Base-by-base conservation (phyloP, 2,797 vertebrate species). In the Artibeus lituratus region DNA sequence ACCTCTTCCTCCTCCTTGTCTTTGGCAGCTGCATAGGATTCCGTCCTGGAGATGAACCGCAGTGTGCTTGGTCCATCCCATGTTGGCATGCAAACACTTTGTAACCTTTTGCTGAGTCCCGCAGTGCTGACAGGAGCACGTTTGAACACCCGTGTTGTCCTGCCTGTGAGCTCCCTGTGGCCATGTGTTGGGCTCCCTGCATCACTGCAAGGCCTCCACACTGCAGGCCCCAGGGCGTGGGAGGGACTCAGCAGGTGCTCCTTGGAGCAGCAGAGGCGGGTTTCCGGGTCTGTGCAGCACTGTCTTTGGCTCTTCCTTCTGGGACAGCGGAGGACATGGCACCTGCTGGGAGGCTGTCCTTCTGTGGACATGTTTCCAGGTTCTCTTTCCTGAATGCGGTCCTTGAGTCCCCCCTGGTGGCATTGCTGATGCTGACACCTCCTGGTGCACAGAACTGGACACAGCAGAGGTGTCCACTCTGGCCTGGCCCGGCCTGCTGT, bases 221-320 rank as follows among this genome's bases (percentile, higher is more conserved):
- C 62, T 65, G 42, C 4, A 3, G 14, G 24, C 51, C 22, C 26
- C 42, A 11, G 9, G 3, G 14, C 6, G 0, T 3, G 10, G 22
- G 35, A 7, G 24, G 69, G 35, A 29, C 51, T 24, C 35, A 6
- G 0, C 37, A 62, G 44, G 19, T 12, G 10, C 39, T 81, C 15
- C 15, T 6, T 67, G 35, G 84, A 32, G 6, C 72, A 10, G 51
- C 47, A 10, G 59, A 10, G 49, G 8, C 18, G 32, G 42, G 10
- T 57, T 53, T 12, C 14, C 24, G 29, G 19, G 7, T 86, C 10
- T 12, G 3, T 4, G 19, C 5, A 37, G 10, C 35, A 3, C 9
- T 32, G 47, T 37, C n/a, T 49, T 19, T 11, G 73, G 53, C 67
- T 35, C 4, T 24, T 83, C 4, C 32, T 91, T 35, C 29, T 5